Evolutionary conservation across 2,888 invertebrate species (phyloP).

Genomic region (Tachina fera): DNA sequence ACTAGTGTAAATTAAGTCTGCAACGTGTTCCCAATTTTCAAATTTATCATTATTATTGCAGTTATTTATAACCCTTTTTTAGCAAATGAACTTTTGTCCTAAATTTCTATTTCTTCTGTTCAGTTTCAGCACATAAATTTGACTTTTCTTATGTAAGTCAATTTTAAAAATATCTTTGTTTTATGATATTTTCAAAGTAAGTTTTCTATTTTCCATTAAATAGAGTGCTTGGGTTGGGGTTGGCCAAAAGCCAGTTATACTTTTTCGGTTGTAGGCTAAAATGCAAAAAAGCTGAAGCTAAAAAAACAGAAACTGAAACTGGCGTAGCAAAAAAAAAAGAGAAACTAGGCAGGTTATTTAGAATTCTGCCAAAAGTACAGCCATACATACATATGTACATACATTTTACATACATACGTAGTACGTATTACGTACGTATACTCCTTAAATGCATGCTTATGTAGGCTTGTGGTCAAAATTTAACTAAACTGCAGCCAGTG

Average conservation of each 20-base stretch:
- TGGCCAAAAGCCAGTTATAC: conserved; percentile 66
- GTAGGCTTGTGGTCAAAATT: conserved; percentile 22
- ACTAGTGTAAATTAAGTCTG: no score
- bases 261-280: conserved; percentile 53
- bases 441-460: neutral
- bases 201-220: conserved; percentile 54
- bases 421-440: neutral
- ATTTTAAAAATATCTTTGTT: conserved; percentile 39
- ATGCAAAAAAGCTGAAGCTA: conserved; percentile 4
- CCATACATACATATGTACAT: neutral
- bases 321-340: neutral
- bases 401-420: neutral
- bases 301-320: neutral
- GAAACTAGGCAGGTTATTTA: conserved; percentile 42
- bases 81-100: conserved; percentile 46
- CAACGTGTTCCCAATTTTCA: no score
- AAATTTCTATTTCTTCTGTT: conserved; percentile 14
- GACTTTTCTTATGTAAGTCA: conserved; percentile 22
- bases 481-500: conserved; percentile 10
- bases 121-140: conserved; percentile 9
- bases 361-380: conserved; percentile 18
- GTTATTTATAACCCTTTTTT: neutral
- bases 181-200: conserved; percentile 1
- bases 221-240: conserved; percentile 50
- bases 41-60: no score